Percentiles rank a stretch among this genome's conserved stretches.
These are phyloP conservation scores for Rhinophrynus dorsalis DNA, from an alignment of 2,797 vertebrate species.

Conservation along the genomic window DNA sequence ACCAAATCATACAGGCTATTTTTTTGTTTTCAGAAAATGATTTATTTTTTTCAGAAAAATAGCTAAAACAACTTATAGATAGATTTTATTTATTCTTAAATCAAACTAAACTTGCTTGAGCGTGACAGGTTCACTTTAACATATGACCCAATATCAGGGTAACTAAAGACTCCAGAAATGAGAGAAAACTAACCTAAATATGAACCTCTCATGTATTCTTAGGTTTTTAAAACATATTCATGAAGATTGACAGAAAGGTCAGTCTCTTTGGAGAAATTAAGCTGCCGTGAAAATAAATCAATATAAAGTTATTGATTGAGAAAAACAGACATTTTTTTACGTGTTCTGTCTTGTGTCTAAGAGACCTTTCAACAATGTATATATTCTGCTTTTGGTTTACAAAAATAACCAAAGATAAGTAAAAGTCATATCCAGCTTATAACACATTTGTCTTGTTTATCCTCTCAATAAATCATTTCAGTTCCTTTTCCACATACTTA, in stretches of 20 bases:
- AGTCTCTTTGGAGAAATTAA: constrained; percentile 22
- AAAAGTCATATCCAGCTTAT: background rate
- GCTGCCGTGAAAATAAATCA: constrained; percentile 14
- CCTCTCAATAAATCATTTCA: background rate
- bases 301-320: constrained; percentile 3
- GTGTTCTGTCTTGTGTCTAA: background rate
- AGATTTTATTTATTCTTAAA: too few species aligned
- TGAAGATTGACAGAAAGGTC: constrained; percentile 14
- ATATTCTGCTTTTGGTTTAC: constrained; percentile 4
- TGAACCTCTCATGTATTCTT: background rate
- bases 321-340: background rate
- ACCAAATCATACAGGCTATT: too few species aligned
- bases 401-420: constrained; percentile 7
- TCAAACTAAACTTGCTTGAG: too few species aligned
- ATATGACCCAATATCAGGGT: too few species aligned
- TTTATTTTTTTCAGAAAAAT: too few species aligned
- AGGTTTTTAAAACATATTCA: background rate
- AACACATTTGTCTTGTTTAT: background rate
- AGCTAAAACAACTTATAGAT: too few species aligned
- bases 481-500: background rate
- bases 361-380: constrained; percentile 4
- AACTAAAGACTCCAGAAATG: too few species aligned
- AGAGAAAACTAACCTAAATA: background rate
- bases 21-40: too few species aligned
- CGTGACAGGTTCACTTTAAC: too few species aligned